These are phyloP conservation scores for Podilymbus podiceps DNA, from an alignment of 2,113 vertebrate genomes.

Conservation along the genomic window DNA sequence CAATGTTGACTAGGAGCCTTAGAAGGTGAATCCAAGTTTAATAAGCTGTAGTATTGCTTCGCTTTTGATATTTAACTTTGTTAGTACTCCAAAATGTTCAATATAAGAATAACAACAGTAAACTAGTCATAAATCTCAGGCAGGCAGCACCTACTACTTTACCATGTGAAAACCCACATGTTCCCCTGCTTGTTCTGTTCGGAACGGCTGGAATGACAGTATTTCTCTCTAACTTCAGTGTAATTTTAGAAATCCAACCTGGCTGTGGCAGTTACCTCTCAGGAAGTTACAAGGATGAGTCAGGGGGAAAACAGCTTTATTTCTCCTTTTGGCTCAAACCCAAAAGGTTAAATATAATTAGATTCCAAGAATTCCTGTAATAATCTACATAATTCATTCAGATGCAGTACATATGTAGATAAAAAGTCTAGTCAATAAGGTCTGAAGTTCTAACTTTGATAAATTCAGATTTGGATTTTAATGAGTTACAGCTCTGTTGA, in stretches of 20 bases:
- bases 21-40: not conserved
- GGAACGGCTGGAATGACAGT: not conserved
- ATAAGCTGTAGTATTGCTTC: not conserved
- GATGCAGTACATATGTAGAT: not conserved
- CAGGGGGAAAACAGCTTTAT: not conserved
- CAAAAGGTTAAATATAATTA: not conserved
- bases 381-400: not conserved
- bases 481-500: not conserved
- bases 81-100: not conserved
- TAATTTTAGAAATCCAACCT: not conserved
- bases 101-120: not conserved
- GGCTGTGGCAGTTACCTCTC: not conserved
- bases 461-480: not conserved
- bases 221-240: not conserved
- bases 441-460: not conserved
- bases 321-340: not conserved
- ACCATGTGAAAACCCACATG: not conserved
- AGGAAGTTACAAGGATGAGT: not conserved
- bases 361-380: not conserved
- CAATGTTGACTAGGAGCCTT: not conserved
- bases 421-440: not conserved
- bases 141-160: not conserved
- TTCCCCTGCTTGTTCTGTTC: not conserved
- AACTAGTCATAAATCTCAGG: not conserved
- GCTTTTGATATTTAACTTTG: not conserved